Evolutionary conservation across 37 sponge, comb jelly and placozoan species (phyloP), one percentile per base, ranked within the genome.

Genomic region (Mnemiopsis leidyi): DNA sequence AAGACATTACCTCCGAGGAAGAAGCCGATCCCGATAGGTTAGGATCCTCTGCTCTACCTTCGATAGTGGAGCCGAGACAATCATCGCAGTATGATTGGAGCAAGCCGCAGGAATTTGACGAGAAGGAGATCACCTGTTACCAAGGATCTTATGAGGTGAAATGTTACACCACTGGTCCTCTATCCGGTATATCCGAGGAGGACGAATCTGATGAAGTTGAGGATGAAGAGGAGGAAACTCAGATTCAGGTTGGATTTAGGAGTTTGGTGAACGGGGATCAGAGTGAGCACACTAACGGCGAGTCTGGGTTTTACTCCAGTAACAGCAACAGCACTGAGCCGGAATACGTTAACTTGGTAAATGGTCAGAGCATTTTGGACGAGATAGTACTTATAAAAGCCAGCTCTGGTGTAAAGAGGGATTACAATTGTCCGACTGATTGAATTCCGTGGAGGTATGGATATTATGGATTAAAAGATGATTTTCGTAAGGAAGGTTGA

Each of bases 81-180:
- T 48, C 61, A 18, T 13, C 13, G 9, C n/a, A n/a, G n/a, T n/a
- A n/a, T n/a, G 61, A 77, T 18, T 77, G 79, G 79, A 77, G 35
- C 35, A 77, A 77, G 18, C 79, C 79, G 35, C 26, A 26, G 1
- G 79, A 77, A 20, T 77, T 34, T 36, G 79, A 77, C 79, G 79
- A 36, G 9, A 36, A 77, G 79, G 79, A 77, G 79, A 77, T 77
- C 32, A 77, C 79, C 1, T 77, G 79, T 32, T 77, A 77, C 79
- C 79, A 26, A 1, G 36, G 18, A 2, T 26, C 21, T 5, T 69
- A 5, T 28, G 73, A 69, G 28, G 21, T 69, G 28, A 77, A 77
- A 36, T 77, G 79, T 77, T 77, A 32, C 35, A 26, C 26, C 79
- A 32, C 32, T 21, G 79, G 79, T 0, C 79, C 26, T 77, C 79